Base-by-base conservation (phyloP, 2,113 vertebrate genomes). In the Sinocyclocheilus anshuiensis region DNA sequence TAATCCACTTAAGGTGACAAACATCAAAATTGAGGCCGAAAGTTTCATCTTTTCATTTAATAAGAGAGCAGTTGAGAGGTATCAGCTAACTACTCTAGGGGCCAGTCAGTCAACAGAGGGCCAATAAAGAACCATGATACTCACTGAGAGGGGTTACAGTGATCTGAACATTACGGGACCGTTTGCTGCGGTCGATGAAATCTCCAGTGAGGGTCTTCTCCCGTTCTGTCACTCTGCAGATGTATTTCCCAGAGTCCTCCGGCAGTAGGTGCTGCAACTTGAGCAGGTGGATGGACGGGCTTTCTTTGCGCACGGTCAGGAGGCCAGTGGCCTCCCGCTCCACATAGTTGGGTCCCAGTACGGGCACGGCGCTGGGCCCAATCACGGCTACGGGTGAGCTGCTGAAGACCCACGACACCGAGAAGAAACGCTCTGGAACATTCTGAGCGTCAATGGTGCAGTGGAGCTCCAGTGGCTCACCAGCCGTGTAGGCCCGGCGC, bases 361-460 rank as follows among this genome's bases (percentile, higher is more conserved):
- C 86, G 0, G 97, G 96, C 93, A 99, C 98, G 0, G 97, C 97
- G 0, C 96, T 96, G 53, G 97, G 97, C 65, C 97, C 97, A 93
- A 99, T 94, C 93, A 96, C 97, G 93, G 97, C 98, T 11, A 99
- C 96, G 69, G 97, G 95, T 33, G 97, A 98, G 95, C 98, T 99
- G 94, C 97, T 99, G 95, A 98, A 99, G 90, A 98, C 98, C 98
- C 98, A 99, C 90, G 97, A 99, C 92, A 99, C 96, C 36, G 97
- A 97, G 87, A 99, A 99, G 94, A 96, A 97, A 15, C 98, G 97
- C 90, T 99, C 97, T 0, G 96, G 96, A 57, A 97, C 77, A 0
- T 96, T 98, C 94, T 99, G 98, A 0, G 97, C 98, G 87, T 99
- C 97, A 82, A 99, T 95, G 93, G 97, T 95, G 93, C 98, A 99